phyloP scores from a whole-genome alignment of 1,140 invertebrate genomes.

The Mya arenaria region DNA sequence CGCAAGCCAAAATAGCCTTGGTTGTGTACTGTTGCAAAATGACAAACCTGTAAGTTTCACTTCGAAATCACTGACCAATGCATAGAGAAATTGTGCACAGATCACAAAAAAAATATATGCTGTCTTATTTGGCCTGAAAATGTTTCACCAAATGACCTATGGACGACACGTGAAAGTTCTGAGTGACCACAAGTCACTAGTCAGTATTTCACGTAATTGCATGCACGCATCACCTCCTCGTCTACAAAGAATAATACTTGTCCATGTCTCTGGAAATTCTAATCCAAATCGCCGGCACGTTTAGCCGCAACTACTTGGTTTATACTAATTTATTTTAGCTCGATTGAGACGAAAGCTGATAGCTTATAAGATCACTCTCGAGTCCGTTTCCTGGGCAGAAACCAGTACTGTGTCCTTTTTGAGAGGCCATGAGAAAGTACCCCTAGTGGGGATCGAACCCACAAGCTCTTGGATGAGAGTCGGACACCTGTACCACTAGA shows the following conservation, averaged over 20 bases:
- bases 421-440: too few species aligned
- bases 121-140: neutral
- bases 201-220: neutral
- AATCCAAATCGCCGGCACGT: neutral
- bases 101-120: constrained; percentile 5
- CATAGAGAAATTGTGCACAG: neutral
- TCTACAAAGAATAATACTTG: constrained; percentile 11
- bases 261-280: neutral
- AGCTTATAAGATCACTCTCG: too few species aligned
- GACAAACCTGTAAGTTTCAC: neutral
- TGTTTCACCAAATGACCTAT: neutral
- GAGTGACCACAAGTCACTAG: constrained; percentile 10
- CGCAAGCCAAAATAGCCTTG: neutral
- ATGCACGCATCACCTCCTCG: neutral
- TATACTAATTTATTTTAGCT: too few species aligned
- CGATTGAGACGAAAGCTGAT: too few species aligned
- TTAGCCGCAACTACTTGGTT: neutral
- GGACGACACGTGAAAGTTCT: neutral
- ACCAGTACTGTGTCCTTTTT: too few species aligned
- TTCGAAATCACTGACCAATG: neutral
- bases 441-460: too few species aligned
- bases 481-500: too few species aligned
- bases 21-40: neutral
- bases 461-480: too few species aligned
- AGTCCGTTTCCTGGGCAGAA: too few species aligned